Evolutionary conservation across 2,113 vertebrate species (phyloP).

Genomic region (Ceyx margarethae): DNA sequence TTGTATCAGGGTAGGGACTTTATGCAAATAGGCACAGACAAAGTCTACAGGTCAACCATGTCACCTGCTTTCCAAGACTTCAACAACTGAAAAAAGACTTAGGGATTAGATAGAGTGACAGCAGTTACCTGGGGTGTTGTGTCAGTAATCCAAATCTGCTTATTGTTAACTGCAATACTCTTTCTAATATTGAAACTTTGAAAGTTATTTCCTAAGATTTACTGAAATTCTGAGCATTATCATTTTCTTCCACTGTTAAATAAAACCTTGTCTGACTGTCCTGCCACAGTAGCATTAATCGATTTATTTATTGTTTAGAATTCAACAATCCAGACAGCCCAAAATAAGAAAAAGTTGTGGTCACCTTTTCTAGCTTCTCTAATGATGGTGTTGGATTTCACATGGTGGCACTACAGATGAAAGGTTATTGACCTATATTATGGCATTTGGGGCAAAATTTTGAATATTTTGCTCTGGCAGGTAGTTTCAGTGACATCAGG

Average conservation of each 20-base stretch:
- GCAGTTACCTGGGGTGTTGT: background rate
- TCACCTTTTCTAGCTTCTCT: background rate
- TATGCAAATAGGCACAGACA: background rate
- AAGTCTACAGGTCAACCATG: background rate
- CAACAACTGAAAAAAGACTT: background rate
- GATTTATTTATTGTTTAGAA: conserved; percentile 1
- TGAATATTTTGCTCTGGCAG: background rate
- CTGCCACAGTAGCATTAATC: background rate
- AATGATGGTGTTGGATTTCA: conserved; percentile 70
- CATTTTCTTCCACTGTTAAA: background rate
- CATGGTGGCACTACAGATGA: conserved; percentile 39
- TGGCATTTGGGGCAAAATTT: background rate
- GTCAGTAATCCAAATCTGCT: background rate
- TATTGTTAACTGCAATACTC: background rate
- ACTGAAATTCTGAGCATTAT: background rate
- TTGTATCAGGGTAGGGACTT: background rate
- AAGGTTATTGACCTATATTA: conserved; percentile 68
- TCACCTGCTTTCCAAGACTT: background rate
- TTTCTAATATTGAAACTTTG: background rate
- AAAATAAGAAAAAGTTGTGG: background rate
- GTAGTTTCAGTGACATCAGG: background rate
- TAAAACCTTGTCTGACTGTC: background rate
- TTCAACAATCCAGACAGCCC: background rate
- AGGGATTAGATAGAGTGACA: background rate
- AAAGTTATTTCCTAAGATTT: background rate